phyloP scores from a whole-genome alignment of 2,888 invertebrate genomes.

The Rhopalosiphum nymphaeae region DNA sequence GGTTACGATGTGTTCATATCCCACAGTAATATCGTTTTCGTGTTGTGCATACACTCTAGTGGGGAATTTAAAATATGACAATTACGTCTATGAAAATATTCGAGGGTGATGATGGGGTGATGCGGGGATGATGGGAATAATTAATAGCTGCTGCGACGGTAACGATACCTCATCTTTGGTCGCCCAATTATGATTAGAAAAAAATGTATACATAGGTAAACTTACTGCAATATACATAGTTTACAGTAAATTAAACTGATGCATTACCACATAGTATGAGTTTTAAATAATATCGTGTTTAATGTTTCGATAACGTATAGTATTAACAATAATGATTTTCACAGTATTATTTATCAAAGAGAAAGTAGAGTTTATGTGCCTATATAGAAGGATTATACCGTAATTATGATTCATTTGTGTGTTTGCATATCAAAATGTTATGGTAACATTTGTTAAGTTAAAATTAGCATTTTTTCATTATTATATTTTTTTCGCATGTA shows the following conservation, averaged over 20 bases:
- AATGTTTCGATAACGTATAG: neutral
- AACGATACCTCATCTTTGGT: neutral
- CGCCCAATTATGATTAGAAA: neutral
- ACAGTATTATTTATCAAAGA: neutral
- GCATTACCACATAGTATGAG: neutral
- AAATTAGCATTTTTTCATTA: slow-evolving; percentile 9
- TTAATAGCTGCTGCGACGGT: neutral
- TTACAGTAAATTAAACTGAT: neutral
- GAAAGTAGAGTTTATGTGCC: slow-evolving; percentile 29
- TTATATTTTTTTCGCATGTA: neutral
- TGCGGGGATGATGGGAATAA: neutral
- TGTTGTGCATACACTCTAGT: neutral
- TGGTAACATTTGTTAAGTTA: slow-evolving; percentile 4
- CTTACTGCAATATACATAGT: neutral
- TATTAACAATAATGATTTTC: neutral
- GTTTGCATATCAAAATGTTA: slow-evolving; percentile 33
- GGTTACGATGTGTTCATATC: neutral
- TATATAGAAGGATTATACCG: neutral
- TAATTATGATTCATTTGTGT: slow-evolving; percentile 25
- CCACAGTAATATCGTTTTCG: neutral
- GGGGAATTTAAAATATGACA: neutral
- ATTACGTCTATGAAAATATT: neutral
- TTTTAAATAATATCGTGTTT: neutral
- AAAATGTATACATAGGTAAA: neutral
- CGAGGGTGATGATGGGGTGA: neutral